phyloP scores from a whole-genome alignment of 1,140 invertebrate genomes.

The Drosophila nigrodunni region DNA sequence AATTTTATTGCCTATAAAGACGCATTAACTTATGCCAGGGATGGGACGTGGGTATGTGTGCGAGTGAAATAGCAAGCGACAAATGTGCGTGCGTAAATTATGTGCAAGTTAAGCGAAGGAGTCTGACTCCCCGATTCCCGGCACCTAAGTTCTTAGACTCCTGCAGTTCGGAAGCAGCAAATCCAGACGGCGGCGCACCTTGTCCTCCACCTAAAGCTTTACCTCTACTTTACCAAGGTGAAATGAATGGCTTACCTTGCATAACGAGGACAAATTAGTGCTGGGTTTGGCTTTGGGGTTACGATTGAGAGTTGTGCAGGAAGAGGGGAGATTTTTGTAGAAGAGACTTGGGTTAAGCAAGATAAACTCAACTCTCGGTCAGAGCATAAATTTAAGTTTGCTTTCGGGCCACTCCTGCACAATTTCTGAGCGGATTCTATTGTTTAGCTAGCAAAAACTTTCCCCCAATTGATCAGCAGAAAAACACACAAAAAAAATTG shows the following conservation, averaged over 20 bases:
- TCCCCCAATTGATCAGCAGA: conserved; percentile 71
- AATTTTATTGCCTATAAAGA: conserved; percentile 83
- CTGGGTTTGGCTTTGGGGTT: conserved; percentile 2
- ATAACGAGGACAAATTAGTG: conserved; percentile 67
- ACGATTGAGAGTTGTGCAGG: conserved; percentile 1
- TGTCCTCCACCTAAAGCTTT: no score
- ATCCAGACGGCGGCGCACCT: conserved; percentile 14
- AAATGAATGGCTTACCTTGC: conserved; percentile 49
- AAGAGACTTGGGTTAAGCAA: conserved; percentile 10
- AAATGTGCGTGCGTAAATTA: conserved; percentile 75
- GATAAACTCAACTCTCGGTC: conserved; percentile 36
- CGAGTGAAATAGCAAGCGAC: conserved; percentile 49
- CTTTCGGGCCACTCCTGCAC: conserved; percentile 49
- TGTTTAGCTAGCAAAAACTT: conserved; percentile 50
- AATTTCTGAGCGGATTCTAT: conserved; percentile 24
- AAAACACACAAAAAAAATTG: conserved; percentile 27
- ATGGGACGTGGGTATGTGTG: conserved; percentile 11
- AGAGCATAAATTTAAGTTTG: conserved; percentile 46
- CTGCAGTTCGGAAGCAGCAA: conserved; percentile 2
- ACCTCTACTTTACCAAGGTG: conserved; percentile 24
- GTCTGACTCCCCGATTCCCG: background rate
- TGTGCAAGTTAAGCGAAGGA: conserved; percentile 44
- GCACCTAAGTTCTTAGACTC: background rate
- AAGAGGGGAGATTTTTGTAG: background rate
- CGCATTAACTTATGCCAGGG: conserved; percentile 74